Conservation (phyloP, 2,797 vertebrate genomes). For the Emydoidea blandingii region DNA sequence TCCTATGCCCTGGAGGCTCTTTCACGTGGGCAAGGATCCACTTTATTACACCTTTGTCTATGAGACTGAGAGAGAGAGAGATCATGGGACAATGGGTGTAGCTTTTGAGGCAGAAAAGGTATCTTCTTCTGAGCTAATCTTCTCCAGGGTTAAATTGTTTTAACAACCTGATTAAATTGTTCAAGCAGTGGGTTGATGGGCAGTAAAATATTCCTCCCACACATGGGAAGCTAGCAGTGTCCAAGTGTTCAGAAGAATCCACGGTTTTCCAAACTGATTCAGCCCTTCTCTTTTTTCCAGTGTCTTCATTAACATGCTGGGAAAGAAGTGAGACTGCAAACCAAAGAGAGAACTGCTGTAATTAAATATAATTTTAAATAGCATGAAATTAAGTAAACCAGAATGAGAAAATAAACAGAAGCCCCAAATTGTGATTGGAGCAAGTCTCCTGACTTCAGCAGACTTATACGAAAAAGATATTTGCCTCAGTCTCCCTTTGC, state of each 20-base stretch:
- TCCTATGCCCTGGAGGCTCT: background rate
- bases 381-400: constrained; percentile 65
- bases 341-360: constrained; percentile 27
- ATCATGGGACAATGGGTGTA: background rate
- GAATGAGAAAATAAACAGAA: constrained; percentile 72
- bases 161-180: background rate
- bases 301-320: constrained; percentile 5
- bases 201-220: constrained; percentile 57
- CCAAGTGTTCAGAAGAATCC: constrained; percentile 45
- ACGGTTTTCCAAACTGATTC: constrained; percentile 47
- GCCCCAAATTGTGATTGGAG: constrained; percentile 55
- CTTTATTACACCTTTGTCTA: background rate
- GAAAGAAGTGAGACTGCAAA: background rate
- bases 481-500: constrained; percentile 41
- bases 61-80: background rate
- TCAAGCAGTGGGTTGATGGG: constrained; percentile 36
- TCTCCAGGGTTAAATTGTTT: constrained; percentile 45
- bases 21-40: background rate
- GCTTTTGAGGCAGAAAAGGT: background rate
- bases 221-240: constrained; percentile 53
- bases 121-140: constrained; percentile 47
- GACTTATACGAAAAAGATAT: constrained; percentile 66
- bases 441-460: constrained; percentile 63
- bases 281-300: constrained; percentile 5
- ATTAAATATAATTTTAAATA: constrained; percentile 49